A percentile compares a stretch with the other conserved stretches of the same genome.
phyloP scores from a whole-genome alignment of 2,797 vertebrate genomes.

The Sebastes trivittatus region DNA sequence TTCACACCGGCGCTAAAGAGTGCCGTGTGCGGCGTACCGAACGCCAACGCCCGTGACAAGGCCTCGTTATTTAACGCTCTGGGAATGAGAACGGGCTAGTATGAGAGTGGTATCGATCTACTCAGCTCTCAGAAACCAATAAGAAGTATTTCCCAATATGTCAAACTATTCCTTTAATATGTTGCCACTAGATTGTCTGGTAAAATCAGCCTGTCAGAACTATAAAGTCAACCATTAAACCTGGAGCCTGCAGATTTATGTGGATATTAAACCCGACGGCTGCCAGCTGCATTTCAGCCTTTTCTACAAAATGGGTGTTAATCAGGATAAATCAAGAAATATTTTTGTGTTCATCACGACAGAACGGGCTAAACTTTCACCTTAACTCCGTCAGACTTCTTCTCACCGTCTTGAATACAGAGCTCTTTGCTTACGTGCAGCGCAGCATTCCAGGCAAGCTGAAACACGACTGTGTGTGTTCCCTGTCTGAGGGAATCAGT shows the following conservation, averaged over 20 bases:
- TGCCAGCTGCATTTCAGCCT: neutral
- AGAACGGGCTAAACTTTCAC: slow-evolving; percentile 15
- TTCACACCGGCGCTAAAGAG: no score
- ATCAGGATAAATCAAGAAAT: slow-evolving; percentile 6
- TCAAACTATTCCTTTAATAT: neutral
- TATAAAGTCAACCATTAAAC: slow-evolving; percentile 4
- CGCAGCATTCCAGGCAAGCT: slow-evolving; percentile 75
- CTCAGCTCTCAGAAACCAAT: neutral
- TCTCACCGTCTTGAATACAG: slow-evolving; percentile 18
- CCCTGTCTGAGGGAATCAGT: slow-evolving; percentile 50
- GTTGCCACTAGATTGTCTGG: neutral
- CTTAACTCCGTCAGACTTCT: slow-evolving; percentile 1
- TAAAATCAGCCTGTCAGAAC: neutral
- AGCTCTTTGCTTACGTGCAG: slow-evolving; percentile 34
- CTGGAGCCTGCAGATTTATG: neutral
- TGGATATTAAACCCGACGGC: neutral
- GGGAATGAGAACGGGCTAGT: no score
- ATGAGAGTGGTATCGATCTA: neutral
- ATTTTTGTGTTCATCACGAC: neutral
- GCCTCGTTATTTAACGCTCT: no score
- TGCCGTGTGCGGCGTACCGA: no score
- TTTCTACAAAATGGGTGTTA: slow-evolving; percentile 3
- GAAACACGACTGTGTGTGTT: slow-evolving; percentile 49
- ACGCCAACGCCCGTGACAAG: no score
- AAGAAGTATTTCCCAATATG: neutral